These are phyloP conservation scores for Drosophila punjabiensis DNA, from an alignment of 1,140 invertebrate species.

Conservation along the genomic window DNA sequence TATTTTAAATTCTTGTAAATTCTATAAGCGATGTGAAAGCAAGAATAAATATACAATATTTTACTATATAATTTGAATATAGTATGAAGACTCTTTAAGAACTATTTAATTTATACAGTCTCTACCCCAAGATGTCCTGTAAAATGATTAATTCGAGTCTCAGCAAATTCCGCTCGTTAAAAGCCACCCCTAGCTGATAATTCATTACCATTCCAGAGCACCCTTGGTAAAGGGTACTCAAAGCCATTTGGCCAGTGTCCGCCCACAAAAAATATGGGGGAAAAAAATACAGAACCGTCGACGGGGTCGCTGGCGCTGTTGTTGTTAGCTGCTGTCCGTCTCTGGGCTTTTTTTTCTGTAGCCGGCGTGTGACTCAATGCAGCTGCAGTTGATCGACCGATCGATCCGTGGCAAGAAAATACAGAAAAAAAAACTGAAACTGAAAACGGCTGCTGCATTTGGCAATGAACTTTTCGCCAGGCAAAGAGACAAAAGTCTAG, in stretches of 20 bases:
- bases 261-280: slow-evolving; percentile 64
- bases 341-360: slow-evolving; percentile 25
- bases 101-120: neutral
- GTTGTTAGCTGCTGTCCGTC: slow-evolving; percentile 52
- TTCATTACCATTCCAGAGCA: slow-evolving; percentile 6
- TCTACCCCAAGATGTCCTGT: neutral
- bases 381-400: slow-evolving; percentile 75
- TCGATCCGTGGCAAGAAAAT: slow-evolving; percentile 33
- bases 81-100: too few species aligned
- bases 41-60: too few species aligned
- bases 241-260: slow-evolving; percentile 76
- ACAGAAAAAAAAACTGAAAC: slow-evolving; percentile 31
- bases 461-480: slow-evolving; percentile 79
- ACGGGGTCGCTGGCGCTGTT: slow-evolving; percentile 40
- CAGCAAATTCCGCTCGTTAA: neutral
- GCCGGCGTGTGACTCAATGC: slow-evolving; percentile 78
- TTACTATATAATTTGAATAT: too few species aligned
- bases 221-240: slow-evolving; percentile 51
- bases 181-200: slow-evolving; percentile 5
- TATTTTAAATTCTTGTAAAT: too few species aligned
- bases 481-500: slow-evolving; percentile 56
- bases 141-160: neutral
- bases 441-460: slow-evolving; percentile 70
- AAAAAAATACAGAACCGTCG: slow-evolving; percentile 41
- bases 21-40: too few species aligned